A percentile compares a stretch with the other conserved stretches of the same genome.
Conservation (phyloP, 1,140 invertebrate genomes). For the Leptinotarsa undecemlineata region DNA sequence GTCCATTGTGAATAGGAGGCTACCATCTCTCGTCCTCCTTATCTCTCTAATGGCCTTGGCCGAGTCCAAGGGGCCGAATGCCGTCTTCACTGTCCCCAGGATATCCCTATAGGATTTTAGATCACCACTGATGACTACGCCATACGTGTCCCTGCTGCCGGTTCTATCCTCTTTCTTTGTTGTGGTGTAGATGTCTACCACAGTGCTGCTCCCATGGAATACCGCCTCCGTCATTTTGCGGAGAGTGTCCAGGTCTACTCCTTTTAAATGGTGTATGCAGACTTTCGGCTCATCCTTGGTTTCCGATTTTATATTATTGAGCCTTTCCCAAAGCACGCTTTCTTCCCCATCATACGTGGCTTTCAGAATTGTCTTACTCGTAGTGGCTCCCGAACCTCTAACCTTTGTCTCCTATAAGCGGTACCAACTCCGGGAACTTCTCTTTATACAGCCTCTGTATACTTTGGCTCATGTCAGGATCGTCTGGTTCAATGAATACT, state of each 20-base stretch:
- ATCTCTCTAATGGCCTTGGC: slow-evolving; percentile 1
- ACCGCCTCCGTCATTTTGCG: slow-evolving; percentile 22
- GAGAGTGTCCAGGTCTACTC: background rate
- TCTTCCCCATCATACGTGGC: background rate
- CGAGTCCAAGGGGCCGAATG: background rate
- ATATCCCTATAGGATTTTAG: slow-evolving; percentile 2
- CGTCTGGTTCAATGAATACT: slow-evolving; percentile 21
- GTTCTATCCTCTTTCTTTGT: background rate
- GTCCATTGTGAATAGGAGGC: background rate
- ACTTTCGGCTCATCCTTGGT: background rate
- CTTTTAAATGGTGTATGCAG: slow-evolving; percentile 9
- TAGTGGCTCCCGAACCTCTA: background rate
- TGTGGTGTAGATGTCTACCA: slow-evolving; percentile 19
- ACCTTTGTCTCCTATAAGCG: slow-evolving; percentile 12
- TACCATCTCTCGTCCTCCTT: background rate
- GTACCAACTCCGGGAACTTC: slow-evolving; percentile 21
- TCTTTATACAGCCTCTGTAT: slow-evolving; percentile 25
- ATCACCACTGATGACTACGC: background rate
- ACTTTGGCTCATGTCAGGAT: slow-evolving; percentile 22
- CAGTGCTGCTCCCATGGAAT: background rate
- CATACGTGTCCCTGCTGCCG: background rate
- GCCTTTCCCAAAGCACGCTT: background rate
- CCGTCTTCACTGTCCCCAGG: background rate
- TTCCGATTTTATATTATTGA: background rate
- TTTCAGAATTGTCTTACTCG: slow-evolving; percentile 17